These are phyloP conservation scores for Manacus vitellinus DNA, from an alignment of 2,113 vertebrate species.

Conservation along the genomic window DNA sequence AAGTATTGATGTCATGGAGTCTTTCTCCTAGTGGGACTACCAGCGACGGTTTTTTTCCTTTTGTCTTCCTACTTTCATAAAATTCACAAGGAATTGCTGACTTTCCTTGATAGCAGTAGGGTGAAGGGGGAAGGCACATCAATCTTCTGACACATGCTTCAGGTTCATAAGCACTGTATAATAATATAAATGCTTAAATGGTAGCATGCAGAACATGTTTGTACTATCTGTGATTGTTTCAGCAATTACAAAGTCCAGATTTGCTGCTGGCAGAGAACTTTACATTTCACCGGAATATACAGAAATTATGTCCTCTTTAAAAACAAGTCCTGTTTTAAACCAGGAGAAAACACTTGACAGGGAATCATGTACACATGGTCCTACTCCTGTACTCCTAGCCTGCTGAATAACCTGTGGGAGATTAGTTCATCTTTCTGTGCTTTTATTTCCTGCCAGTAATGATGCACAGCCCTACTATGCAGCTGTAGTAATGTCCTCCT, in stretches of 20 bases:
- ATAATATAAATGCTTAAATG: neutral
- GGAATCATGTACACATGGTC: accelerated
- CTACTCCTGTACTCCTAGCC: neutral
- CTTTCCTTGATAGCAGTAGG: neutral
- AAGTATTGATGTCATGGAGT: neutral
- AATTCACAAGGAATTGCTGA: neutral
- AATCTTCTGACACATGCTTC: neutral
- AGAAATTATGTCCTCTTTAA: neutral
- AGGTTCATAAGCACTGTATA: neutral
- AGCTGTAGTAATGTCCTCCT: neutral
- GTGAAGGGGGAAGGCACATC: neutral
- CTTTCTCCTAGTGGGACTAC: neutral
- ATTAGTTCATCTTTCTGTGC: neutral
- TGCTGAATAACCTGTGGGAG: neutral
- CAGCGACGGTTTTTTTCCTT: neutral
- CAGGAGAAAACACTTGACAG: neutral
- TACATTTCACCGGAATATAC: neutral
- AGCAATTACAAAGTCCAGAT: neutral
- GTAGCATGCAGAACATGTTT: neutral
- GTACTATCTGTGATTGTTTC: neutral
- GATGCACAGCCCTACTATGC: accelerated
- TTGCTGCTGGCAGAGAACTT: neutral
- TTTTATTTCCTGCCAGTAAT: neutral
- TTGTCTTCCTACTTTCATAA: neutral
- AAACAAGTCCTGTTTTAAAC: neutral